These are phyloP conservation scores for Antheraea yamamai DNA, from an alignment of 2,888 invertebrate species.

Conservation along the genomic window DNA sequence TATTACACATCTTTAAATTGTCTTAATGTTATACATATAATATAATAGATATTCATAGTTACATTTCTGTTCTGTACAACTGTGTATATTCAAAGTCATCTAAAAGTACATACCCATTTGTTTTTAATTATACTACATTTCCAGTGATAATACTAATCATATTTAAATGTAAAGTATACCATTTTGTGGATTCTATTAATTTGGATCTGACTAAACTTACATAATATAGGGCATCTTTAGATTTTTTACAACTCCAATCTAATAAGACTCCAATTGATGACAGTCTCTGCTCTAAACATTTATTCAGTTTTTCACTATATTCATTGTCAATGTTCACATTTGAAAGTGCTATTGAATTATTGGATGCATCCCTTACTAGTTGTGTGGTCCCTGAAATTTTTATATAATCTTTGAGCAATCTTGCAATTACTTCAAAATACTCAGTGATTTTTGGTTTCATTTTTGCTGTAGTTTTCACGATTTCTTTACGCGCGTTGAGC, in stretches of 20 bases:
- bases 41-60: too few species aligned
- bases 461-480: too few species aligned
- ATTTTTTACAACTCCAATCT: slow-evolving; percentile 6
- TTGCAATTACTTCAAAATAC: background rate
- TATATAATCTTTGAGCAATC: background rate
- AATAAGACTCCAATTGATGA: slow-evolving; percentile 10
- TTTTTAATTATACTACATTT: background rate
- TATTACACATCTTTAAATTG: too few species aligned
- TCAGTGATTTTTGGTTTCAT: background rate
- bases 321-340: background rate
- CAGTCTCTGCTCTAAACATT: background rate
- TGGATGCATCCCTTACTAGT: background rate
- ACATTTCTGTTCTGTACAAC: too few species aligned
- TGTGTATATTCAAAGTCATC: too few species aligned
- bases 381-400: background rate
- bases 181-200: background rate
- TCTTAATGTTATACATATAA: too few species aligned
- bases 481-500: too few species aligned
- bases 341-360: background rate
- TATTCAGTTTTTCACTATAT: background rate
- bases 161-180: background rate
- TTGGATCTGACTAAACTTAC: background rate
- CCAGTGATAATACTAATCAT: background rate
- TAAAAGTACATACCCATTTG: too few species aligned
- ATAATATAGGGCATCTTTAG: background rate